Conservation (phyloP, 2,113 vertebrate genomes). For the Platanista minor region DNA sequence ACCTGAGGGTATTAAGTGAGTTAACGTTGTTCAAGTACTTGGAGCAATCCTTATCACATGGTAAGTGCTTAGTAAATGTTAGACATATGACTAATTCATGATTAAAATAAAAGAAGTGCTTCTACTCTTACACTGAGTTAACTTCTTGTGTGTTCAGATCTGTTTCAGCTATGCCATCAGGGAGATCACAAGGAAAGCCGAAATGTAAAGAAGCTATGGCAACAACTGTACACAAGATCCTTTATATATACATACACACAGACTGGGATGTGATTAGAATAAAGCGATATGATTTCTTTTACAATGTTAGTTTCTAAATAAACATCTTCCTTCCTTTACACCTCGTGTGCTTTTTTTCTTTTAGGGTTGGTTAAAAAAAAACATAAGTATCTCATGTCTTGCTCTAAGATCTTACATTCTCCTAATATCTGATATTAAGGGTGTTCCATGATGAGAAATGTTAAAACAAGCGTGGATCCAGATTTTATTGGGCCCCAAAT, state of each 20-base stretch:
- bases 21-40: background rate
- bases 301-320: background rate
- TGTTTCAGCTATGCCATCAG: background rate
- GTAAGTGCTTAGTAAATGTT: conserved; percentile 26
- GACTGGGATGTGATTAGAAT: background rate
- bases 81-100: conserved; percentile 21
- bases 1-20: background rate
- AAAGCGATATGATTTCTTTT: background rate
- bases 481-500: background rate
- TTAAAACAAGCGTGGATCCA: background rate
- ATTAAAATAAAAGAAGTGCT: background rate
- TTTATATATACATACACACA: background rate
- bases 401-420: background rate
- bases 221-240: background rate
- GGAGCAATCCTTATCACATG: background rate
- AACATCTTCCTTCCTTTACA: background rate
- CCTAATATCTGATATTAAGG: background rate
- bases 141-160: background rate
- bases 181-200: background rate
- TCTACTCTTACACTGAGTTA: background rate
- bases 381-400: background rate
- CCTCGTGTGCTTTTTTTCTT: background rate
- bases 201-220: background rate
- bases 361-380: background rate
- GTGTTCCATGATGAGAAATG: background rate